Evolutionary conservation across 2,888 invertebrate species (phyloP).

Genomic region (Andrena camellia): DNA sequence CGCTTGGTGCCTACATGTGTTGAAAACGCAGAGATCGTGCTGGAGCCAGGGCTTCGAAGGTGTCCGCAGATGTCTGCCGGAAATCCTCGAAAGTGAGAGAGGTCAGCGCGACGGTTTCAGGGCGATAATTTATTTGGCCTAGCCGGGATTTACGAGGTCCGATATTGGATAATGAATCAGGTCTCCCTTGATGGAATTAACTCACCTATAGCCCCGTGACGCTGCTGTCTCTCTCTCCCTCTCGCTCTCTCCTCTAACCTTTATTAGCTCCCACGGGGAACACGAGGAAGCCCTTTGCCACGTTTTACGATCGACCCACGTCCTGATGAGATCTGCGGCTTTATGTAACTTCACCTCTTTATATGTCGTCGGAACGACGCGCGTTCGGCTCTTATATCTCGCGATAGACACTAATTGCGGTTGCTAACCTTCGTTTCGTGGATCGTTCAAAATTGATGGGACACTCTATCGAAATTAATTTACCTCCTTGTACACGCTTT

Average conservation of each 20-base stretch:
- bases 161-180: slow-evolving; percentile 85
- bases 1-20: background rate
- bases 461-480: background rate
- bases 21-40: too few relatives aligned
- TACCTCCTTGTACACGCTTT: background rate
- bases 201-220: slow-evolving; percentile 70
- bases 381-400: slow-evolving; percentile 19
- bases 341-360: slow-evolving; percentile 62
- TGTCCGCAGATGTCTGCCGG: slow-evolving; percentile 35
- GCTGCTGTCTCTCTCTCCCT: slow-evolving; percentile 47
- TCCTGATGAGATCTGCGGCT: slow-evolving; percentile 68
- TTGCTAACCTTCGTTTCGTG: background rate
- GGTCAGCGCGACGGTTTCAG: slow-evolving; percentile 65
- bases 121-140: slow-evolving; percentile 82
- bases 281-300: slow-evolving; percentile 58
- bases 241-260: slow-evolving; percentile 51
- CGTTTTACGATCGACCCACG: slow-evolving; percentile 72
- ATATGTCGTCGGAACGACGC: slow-evolving; percentile 31
- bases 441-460: background rate
- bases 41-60: slow-evolving; percentile 19
- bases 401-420: slow-evolving; percentile 36
- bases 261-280: slow-evolving; percentile 55
- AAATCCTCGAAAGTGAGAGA: slow-evolving; percentile 60
- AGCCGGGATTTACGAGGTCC: slow-evolving; percentile 81
- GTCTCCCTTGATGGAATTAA: slow-evolving; percentile 84